These are phyloP conservation scores for Adineta ricciae DNA, from an alignment of 2,888 invertebrate genomes.

Conservation along the genomic window DNA sequence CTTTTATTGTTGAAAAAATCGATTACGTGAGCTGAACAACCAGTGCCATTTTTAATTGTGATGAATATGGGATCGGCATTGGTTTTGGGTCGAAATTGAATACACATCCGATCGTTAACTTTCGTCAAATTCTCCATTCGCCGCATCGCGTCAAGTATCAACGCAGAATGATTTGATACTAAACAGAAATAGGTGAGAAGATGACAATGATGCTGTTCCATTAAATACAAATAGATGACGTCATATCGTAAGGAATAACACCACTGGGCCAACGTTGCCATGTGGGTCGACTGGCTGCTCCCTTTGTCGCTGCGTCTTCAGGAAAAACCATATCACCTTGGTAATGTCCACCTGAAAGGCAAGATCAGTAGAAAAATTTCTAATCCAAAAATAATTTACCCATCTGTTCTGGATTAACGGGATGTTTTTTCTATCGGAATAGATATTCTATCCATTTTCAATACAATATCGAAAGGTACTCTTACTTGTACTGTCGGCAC, in stretches of 20 bases:
- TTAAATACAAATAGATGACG: conserved; percentile 33
- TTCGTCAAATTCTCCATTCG: conserved; percentile 39
- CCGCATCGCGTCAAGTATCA: conserved; percentile 39
- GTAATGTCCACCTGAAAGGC: background rate
- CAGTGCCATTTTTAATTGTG: conserved; percentile 19
- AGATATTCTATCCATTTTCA: too few relatives aligned
- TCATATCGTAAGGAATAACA: conserved; percentile 39
- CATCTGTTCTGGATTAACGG: too few relatives aligned
- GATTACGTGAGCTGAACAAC: conserved; percentile 27
- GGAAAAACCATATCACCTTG: conserved; percentile 3
- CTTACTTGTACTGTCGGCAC: too few relatives aligned
- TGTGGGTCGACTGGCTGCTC: conserved; percentile 12
- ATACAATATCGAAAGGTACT: too few relatives aligned
- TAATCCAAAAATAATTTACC: too few relatives aligned
- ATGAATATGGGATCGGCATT: conserved; percentile 49
- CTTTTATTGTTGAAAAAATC: too few relatives aligned
- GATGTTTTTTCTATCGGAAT: too few relatives aligned
- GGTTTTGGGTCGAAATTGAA: conserved; percentile 58
- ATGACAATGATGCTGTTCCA: background rate
- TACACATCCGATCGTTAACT: conserved; percentile 56
- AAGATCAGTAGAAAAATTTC: too few relatives aligned
- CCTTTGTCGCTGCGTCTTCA: background rate
- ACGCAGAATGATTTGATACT: conserved; percentile 30
- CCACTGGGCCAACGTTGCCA: conserved; percentile 39
- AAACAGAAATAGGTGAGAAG: background rate